Base-by-base conservation (phyloP, 2,888 invertebrate genomes). In the Phortica okadai region DNA sequence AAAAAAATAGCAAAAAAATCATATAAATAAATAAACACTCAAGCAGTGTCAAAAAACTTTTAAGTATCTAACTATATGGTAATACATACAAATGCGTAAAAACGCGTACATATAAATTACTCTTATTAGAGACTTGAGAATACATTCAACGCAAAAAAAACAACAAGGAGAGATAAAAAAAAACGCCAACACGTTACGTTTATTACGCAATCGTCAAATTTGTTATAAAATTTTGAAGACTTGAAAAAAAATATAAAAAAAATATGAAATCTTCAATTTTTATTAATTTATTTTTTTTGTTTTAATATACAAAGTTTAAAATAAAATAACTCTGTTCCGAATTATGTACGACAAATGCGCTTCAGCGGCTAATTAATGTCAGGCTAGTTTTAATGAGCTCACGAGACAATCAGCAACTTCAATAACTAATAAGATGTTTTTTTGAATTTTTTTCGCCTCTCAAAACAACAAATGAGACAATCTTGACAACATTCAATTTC, bases 41-140 rank as follows among this genome's bases (percentile, higher is more conserved):
- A 79, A 78, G 78, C 78, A 76, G 79, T 84, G 84, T 87, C 87
- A 85, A 87, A 80, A 85, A 85, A 84, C 84, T 80, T 79, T 87
- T 78, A 81, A 87, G 84, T 84, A 78, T 87, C 86, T 87, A 85
- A 85, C 87, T 87, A 84, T 86, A 86, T 87, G 85, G 83, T 85
- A 85, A 85, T 87, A 81, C 82, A 81, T 76, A 84, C 86, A 82
- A 81, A 86, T 87, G 62, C 62, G 62, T 21, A n/a, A 33, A 59
- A 21, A 25, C 25, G 59, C 25, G 87, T 87, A 87, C 87, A 87
- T 87, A 87, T 85, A 87, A 85, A 87, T 87, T 85, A 86, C 83
- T 86, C 84, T 81, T 87, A 87, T 83, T 86, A 83, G 81, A 77
- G 75, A 64, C 14, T 64, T 64, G 64, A 33, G 78, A 78, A 79